Percentiles rank a stretch among this genome's conserved stretches.
Conservation (phyloP, 2,113 vertebrate species). For the Jaculus jaculus region DNA sequence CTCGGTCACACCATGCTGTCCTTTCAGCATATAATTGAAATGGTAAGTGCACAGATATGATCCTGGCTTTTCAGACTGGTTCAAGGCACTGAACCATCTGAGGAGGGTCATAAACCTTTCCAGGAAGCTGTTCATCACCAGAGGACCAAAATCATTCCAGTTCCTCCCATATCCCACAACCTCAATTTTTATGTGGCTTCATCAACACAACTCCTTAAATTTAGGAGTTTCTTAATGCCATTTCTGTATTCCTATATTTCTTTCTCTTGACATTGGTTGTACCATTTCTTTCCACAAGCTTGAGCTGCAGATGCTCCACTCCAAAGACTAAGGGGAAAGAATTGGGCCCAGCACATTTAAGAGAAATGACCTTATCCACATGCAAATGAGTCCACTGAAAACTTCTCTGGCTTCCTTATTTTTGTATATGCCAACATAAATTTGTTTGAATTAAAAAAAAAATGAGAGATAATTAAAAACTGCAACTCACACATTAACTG, state of each 20-base stretch:
- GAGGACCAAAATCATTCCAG: background rate
- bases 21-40: background rate
- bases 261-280: background rate
- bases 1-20: background rate
- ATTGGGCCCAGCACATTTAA: slow-evolving; percentile 32
- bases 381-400: background rate
- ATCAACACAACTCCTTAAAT: background rate
- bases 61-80: background rate
- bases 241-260: background rate
- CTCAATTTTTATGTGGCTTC: background rate
- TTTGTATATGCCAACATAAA: slow-evolving; percentile 43
- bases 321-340: slow-evolving; percentile 39
- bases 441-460: slow-evolving; percentile 34
- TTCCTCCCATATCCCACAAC: background rate
- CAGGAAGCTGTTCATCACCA: background rate
- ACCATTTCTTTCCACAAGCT: background rate
- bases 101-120: background rate
- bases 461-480: slow-evolving; percentile 35
- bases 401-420: slow-evolving; percentile 48
- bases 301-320: background rate
- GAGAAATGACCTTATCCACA: slow-evolving; percentile 10
- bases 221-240: background rate
- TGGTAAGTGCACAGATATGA: background rate
- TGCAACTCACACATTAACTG: background rate
- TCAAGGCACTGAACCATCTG: background rate